phyloP scores from a whole-genome alignment of 1,140 invertebrate genomes.

The Archivesica marissinica region DNA sequence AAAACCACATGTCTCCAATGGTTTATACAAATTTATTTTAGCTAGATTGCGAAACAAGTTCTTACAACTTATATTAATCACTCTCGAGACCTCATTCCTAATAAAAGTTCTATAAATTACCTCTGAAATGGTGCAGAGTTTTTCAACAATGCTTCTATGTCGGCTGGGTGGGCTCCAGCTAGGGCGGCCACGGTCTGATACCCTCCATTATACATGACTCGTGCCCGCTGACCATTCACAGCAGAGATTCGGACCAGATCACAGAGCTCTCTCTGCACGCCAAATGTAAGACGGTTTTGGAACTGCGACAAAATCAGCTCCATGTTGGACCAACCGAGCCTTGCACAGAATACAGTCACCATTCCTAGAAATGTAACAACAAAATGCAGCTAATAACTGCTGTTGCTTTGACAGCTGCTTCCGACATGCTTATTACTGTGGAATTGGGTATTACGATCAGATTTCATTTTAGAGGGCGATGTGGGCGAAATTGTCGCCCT shows the following conservation, averaged over 20 bases:
- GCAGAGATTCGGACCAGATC: conserved; percentile 94
- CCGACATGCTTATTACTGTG: too few relatives aligned
- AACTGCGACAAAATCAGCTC: conserved; percentile 96
- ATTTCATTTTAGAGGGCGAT: too few relatives aligned
- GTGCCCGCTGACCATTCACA: conserved; percentile 93
- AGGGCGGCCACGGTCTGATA: conserved; percentile 91
- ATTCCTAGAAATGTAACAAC: conserved; percentile 87
- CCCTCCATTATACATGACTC: conserved; percentile 93
- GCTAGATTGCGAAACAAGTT: too few relatives aligned
- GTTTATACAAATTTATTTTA: too few relatives aligned
- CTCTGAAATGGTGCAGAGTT: conserved; percentile 91
- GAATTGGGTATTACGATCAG: too few relatives aligned
- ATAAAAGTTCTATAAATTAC: too few relatives aligned
- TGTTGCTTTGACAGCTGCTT: too few relatives aligned
- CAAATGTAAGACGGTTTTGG: conserved; percentile 96
- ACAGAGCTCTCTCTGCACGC: conserved; percentile 95
- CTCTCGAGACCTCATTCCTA: too few relatives aligned
- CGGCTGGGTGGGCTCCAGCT: conserved; percentile 88
- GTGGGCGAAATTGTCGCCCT: too few relatives aligned
- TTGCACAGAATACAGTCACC: conserved; percentile 95
- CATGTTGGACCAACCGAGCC: conserved; percentile 96
- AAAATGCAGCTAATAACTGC: too few relatives aligned
- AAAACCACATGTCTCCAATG: too few relatives aligned
- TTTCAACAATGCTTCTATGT: conserved; percentile 91
- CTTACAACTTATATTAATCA: too few relatives aligned